Conservation (phyloP, 2,797 vertebrate genomes). For the Sparus aurata region DNA sequence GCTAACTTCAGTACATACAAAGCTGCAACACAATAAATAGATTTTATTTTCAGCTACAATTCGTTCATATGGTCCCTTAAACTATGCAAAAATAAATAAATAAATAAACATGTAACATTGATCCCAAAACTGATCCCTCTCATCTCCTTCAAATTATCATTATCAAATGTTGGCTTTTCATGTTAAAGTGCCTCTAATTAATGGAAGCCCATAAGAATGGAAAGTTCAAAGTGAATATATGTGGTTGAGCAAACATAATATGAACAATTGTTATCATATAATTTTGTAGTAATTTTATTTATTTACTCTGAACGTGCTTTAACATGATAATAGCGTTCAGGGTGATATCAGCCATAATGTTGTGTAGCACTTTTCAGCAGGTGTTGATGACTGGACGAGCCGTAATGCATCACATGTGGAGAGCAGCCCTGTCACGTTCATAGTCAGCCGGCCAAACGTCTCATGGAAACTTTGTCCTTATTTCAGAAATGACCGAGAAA, state of each 20-base stretch:
- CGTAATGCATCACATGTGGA: constrained; percentile 31
- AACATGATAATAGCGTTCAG: neutral
- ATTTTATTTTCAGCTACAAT: too few relatives aligned
- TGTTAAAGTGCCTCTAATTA: neutral
- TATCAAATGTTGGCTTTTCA: neutral
- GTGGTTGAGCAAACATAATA: neutral
- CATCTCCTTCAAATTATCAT: neutral
- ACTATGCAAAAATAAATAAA: too few relatives aligned
- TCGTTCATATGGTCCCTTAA: too few relatives aligned
- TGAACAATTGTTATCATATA: neutral
- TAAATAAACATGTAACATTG: too few relatives aligned
- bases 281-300: neutral
- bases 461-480: constrained; percentile 30
- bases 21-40: too few relatives aligned
- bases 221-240: neutral
- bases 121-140: too few relatives aligned
- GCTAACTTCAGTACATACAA: too few relatives aligned
- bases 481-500: constrained; percentile 23
- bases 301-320: too few relatives aligned
- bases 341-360: neutral
- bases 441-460: constrained; percentile 25
- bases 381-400: constrained; percentile 10
- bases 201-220: neutral
- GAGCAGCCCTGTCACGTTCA: constrained; percentile 34
- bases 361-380: neutral